Percentiles rank a stretch among this genome's conserved stretches.
Evolutionary conservation across 1,140 invertebrate genomes (phyloP).

Genomic region (Popillia japonica): DNA sequence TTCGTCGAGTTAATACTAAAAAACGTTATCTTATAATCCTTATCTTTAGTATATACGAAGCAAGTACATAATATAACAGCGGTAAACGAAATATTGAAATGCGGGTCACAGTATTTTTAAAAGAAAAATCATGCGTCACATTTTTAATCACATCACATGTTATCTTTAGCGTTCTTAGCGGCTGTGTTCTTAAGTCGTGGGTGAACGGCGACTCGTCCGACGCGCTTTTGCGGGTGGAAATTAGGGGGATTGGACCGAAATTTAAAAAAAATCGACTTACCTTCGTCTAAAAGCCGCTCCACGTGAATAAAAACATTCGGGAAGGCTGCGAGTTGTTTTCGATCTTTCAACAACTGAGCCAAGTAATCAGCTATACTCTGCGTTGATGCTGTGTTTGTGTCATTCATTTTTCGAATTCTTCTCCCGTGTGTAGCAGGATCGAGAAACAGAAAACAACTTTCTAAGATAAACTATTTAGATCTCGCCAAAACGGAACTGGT

Average conservation of each 20-base stretch:
- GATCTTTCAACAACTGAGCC: conserved; percentile 99
- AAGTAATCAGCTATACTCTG: conserved; percentile 99
- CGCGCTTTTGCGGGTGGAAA: not conserved
- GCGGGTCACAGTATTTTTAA: conserved; percentile 26
- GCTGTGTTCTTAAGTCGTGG: not conserved
- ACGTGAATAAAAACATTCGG: conserved; percentile 99
- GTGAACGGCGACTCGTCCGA: not conserved
- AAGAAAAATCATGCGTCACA: conserved; percentile 25
- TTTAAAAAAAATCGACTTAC: conserved; percentile 71
- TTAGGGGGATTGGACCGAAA: not conserved
- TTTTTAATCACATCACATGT: conserved; percentile 32
- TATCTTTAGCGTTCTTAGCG: conserved; percentile 25
- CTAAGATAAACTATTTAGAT: not conserved
- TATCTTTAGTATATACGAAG: not conserved
- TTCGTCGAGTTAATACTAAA: not conserved
- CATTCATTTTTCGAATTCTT: conserved; percentile 62
- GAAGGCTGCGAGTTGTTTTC: conserved; percentile 99
- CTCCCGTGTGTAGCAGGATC: not conserved
- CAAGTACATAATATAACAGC: not conserved
- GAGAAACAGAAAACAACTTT: too few relatives aligned
- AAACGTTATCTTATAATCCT: not conserved
- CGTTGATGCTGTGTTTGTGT: conserved; percentile 77
- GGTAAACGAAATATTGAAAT: not conserved
- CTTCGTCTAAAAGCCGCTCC: conserved; percentile 98
- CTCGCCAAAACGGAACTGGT: not conserved